A percentile compares a stretch with the other conserved stretches of the same genome.
Evolutionary conservation across 1,140 invertebrate species (phyloP).

Genomic region (Mamestra configurata): DNA sequence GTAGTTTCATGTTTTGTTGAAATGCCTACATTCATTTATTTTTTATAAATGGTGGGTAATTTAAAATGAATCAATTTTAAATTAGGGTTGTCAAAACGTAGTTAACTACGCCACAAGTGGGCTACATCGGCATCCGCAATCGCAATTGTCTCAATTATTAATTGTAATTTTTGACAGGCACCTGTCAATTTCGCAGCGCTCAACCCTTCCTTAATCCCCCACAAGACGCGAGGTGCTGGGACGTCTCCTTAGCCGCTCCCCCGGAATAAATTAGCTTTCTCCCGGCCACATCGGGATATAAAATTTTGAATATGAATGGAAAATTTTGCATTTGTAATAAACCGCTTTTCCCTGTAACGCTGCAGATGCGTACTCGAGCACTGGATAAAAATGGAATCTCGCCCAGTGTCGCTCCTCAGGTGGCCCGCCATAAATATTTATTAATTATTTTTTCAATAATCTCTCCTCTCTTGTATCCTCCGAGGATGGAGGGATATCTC

Average conservation of each 20-base stretch:
- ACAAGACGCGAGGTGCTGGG: constrained; percentile 79
- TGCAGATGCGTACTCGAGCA: constrained; percentile 82
- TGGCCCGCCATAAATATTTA: constrained; percentile 87
- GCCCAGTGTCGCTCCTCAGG: constrained; percentile 81
- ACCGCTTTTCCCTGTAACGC: constrained; percentile 82
- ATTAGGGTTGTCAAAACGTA: constrained; percentile 51
- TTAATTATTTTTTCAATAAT: constrained; percentile 89
- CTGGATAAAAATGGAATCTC: constrained; percentile 82
- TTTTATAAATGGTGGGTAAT: not conserved
- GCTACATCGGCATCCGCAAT: constrained; percentile 57
- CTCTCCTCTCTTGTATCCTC: constrained; percentile 84
- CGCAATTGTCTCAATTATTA: constrained; percentile 85
- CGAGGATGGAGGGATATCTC: constrained; percentile 85
- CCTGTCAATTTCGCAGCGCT: constrained; percentile 85
- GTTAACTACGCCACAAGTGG: constrained; percentile 35
- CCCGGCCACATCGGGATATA: constrained; percentile 91
- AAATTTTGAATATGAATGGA: constrained; percentile 96
- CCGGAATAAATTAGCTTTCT: constrained; percentile 90
- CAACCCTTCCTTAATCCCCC: constrained; percentile 86
- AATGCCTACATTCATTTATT: not conserved
- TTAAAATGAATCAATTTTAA: constrained; percentile 19
- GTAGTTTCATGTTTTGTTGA: no score
- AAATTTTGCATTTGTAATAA: constrained; percentile 95
- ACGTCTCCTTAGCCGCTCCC: constrained; percentile 82
- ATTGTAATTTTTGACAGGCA: constrained; percentile 87